These are phyloP conservation scores for Actenoides hombroni DNA, from an alignment of 2,113 vertebrate genomes.

Conservation along the genomic window DNA sequence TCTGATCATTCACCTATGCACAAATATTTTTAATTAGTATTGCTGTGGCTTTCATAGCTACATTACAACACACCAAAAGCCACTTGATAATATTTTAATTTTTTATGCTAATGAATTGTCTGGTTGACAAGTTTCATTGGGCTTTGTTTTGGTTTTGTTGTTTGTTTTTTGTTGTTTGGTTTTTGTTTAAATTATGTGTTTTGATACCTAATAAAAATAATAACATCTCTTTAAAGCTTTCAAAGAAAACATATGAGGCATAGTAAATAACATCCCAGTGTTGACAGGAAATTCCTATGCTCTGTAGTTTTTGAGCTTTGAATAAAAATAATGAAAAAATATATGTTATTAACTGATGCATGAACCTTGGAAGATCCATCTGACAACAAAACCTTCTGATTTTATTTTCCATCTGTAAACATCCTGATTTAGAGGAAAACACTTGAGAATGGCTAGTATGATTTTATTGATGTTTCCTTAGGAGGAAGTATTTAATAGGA, in stretches of 20 bases:
- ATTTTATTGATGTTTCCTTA: background rate
- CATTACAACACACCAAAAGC: background rate
- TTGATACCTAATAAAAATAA: background rate
- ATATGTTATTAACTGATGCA: background rate
- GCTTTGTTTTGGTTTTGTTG: background rate
- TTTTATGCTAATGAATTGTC: background rate
- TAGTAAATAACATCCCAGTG: background rate
- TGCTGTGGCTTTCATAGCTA: background rate
- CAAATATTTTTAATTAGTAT: background rate
- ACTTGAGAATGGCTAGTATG: background rate
- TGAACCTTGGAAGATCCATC: background rate
- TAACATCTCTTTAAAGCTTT: background rate
- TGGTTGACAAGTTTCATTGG: background rate
- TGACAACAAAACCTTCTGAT: background rate
- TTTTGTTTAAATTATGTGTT: background rate
- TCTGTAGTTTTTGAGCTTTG: background rate
- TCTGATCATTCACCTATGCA: background rate
- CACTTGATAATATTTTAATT: background rate
- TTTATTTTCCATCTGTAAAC: background rate
- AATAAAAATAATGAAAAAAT: background rate
- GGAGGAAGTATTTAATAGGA: background rate
- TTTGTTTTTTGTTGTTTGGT: background rate
- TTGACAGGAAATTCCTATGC: background rate
- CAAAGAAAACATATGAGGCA: background rate
- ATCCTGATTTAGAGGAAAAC: background rate